These are phyloP conservation scores for Barnardius zonarius DNA, from an alignment of 2,113 vertebrate genomes.

Conservation along the genomic window DNA sequence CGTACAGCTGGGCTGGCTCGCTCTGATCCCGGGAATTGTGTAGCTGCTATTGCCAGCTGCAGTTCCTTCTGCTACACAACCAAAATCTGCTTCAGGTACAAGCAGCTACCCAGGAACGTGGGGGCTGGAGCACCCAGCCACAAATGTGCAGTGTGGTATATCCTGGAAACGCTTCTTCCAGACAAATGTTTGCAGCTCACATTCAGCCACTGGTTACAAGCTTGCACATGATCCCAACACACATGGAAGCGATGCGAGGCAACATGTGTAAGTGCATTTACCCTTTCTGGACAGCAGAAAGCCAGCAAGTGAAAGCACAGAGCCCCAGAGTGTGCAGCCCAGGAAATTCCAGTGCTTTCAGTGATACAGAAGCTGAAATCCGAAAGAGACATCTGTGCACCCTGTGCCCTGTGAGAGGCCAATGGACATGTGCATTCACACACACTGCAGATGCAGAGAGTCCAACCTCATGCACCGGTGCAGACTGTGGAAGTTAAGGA, in stretches of 20 bases:
- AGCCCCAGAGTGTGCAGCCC: neutral
- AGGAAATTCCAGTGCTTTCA: neutral
- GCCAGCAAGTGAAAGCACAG: neutral
- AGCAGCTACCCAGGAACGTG: accelerated
- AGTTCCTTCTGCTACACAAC: neutral
- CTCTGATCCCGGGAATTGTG: accelerated
- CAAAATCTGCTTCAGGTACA: neutral
- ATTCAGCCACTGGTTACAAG: neutral
- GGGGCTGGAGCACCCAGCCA: neutral
- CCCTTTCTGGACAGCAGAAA: neutral
- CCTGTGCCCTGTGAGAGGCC: neutral
- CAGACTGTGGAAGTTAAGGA: neutral
- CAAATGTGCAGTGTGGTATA: accelerated
- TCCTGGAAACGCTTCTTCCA: neutral
- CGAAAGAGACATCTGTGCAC: neutral
- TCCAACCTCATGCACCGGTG: neutral
- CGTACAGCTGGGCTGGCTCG: neutral
- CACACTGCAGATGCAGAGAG: neutral
- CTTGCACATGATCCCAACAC: neutral
- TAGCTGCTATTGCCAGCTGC: neutral
- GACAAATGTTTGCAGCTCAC: neutral
- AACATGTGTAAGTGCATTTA: neutral
- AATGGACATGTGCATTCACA: neutral
- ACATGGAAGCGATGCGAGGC: neutral
- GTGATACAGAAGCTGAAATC: neutral